phyloP scores from a whole-genome alignment of 1,140 invertebrate species.

The Chrysopa pallens region DNA sequence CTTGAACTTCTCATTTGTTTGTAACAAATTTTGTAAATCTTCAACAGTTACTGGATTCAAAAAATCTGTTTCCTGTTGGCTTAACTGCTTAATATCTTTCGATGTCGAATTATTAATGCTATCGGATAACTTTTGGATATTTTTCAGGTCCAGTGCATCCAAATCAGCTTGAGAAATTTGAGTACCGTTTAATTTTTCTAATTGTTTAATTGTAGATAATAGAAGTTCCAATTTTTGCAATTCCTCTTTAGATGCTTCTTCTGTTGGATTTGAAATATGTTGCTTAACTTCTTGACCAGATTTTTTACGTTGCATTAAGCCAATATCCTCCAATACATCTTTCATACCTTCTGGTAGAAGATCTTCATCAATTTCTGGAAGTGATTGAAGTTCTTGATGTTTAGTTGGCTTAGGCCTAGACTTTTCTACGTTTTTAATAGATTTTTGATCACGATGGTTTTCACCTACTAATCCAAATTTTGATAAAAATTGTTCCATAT shows the following conservation, averaged over 20 bases:
- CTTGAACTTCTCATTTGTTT: neutral
- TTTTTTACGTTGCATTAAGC: conserved; percentile 13
- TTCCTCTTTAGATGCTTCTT: conserved; percentile 20
- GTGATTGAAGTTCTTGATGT: conserved; percentile 2
- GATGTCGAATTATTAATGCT: conserved; percentile 10
- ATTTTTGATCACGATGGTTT: conserved; percentile 1
- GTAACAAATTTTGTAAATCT: neutral
- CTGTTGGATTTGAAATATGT: conserved; percentile 15
- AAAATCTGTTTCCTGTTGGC: conserved; percentile 3
- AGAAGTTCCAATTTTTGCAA: conserved; percentile 23
- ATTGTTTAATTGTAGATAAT: conserved; percentile 18
- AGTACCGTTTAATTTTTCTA: conserved; percentile 24
- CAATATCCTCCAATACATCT: conserved; percentile 29
- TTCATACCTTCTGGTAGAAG: conserved; percentile 29
- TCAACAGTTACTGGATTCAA: conserved; percentile 9
- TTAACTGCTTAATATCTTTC: neutral
- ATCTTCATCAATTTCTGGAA: conserved; percentile 20
- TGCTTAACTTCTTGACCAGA: conserved; percentile 1
- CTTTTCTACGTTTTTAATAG: neutral
- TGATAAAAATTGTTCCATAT: conserved; percentile 35
- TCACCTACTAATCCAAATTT: conserved; percentile 30
- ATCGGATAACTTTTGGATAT: conserved; percentile 14
- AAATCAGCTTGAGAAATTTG: conserved; percentile 16
- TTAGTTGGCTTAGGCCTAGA: neutral
- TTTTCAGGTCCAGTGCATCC: conserved; percentile 14